Evolutionary conservation across 1,140 invertebrate genomes (phyloP).

Genomic region (Halictus rubicundus): DNA sequence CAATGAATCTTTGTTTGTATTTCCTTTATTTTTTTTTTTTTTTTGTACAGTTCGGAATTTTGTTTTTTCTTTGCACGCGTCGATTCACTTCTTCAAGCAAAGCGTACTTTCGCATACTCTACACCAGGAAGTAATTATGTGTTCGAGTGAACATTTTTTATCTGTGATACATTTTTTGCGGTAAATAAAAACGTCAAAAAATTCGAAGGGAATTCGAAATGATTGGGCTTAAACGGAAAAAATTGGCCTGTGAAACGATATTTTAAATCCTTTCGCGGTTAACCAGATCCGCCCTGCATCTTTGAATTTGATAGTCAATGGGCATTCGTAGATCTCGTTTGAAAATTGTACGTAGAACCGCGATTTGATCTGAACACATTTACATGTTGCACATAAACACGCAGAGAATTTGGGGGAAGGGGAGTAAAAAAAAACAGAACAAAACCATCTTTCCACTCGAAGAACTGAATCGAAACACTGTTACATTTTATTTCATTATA

Average conservation of each 20-base stretch:
- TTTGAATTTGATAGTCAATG: conserved; percentile 12
- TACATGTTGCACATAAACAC: neutral
- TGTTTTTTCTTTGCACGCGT: conserved; percentile 58
- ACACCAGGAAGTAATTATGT: conserved; percentile 30
- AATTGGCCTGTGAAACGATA: neutral
- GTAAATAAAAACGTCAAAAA: neutral
- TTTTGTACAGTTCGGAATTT: conserved; percentile 40
- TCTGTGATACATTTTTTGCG: conserved; percentile 59
- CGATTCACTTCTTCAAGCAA: conserved; percentile 71
- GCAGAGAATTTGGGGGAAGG: conserved; percentile 3
- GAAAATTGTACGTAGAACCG: conserved; percentile 21
- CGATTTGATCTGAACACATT: conserved; percentile 25
- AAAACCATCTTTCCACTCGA: conserved; percentile 25
- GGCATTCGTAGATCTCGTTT: conserved; percentile 27
- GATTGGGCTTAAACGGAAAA: conserved; percentile 27
- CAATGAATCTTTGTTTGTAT: conserved; percentile 30
- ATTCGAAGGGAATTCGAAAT: conserved; percentile 16
- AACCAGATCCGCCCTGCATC: neutral
- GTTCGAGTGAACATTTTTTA: conserved; percentile 40
- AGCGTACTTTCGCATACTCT: conserved; percentile 29
- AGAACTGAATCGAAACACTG: conserved; percentile 65
- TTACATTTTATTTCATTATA: conserved; percentile 38
- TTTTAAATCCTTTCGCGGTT: neutral
- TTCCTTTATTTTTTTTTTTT: conserved; percentile 30
- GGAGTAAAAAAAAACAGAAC: neutral